Percentiles rank a stretch among this genome's conserved stretches.
These are phyloP conservation scores for Nematopogon swammerdamellus DNA, from an alignment of 2,888 invertebrate genomes.

Conservation along the genomic window DNA sequence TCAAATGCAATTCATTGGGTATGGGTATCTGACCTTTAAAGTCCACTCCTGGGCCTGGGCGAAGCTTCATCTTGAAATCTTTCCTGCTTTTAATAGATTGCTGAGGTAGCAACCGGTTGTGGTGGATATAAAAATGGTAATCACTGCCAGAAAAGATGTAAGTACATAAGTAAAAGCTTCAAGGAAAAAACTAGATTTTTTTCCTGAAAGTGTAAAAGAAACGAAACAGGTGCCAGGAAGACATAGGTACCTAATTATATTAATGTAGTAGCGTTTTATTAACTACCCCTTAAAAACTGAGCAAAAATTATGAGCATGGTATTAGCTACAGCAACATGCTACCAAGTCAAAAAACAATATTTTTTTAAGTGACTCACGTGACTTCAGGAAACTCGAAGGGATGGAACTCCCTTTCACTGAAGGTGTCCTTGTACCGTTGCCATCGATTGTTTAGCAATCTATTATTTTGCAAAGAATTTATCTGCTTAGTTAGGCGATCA, in stretches of 20 bases:
- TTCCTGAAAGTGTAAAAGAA: too few relatives aligned
- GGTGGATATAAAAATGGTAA: conserved; percentile 2
- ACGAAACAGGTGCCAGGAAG: too few relatives aligned
- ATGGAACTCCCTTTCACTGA: not conserved
- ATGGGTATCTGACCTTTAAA: conserved; percentile 21
- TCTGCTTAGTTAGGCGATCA: not conserved
- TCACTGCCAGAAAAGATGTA: too few relatives aligned
- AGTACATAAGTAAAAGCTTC: not conserved
- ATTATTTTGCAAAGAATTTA: not conserved
- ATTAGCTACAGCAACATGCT: too few relatives aligned
- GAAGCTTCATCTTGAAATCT: not conserved
- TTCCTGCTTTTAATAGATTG: not conserved
- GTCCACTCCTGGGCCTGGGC: conserved; percentile 19
- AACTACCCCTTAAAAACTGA: too few relatives aligned
- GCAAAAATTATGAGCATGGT: too few relatives aligned
- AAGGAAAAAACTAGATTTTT: too few relatives aligned
- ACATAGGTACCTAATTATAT: too few relatives aligned
- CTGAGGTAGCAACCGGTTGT: not conserved
- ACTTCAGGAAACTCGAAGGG: conserved; percentile 1
- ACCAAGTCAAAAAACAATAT: too few relatives aligned
- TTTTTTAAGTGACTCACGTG: too few relatives aligned
- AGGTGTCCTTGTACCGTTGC: not conserved
- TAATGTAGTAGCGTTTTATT: too few relatives aligned
- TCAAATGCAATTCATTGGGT: conserved; percentile 21
- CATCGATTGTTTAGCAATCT: not conserved